phyloP scores from a whole-genome alignment of 1,140 invertebrate genomes.

The Caligus rogercresseyi region DNA sequence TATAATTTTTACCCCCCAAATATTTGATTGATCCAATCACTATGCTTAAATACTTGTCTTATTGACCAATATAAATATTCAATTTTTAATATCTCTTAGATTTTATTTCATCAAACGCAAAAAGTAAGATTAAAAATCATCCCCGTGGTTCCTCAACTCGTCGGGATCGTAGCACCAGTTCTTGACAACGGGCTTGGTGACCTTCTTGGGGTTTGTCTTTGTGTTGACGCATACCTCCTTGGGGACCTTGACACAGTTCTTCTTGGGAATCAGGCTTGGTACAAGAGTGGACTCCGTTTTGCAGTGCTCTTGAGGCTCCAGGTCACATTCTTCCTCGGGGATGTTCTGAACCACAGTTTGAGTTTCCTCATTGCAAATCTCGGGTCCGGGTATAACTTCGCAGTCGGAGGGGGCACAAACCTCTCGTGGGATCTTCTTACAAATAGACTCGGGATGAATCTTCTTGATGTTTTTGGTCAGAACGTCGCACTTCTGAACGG shows the following conservation, averaged over 20 bases:
- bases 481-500: neutral
- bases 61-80: too few species aligned
- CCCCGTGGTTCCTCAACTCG: too few species aligned
- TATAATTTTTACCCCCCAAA: too few species aligned
- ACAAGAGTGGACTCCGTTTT: conserved; percentile 10
- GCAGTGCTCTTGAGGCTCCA: conserved; percentile 14
- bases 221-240: too few species aligned
- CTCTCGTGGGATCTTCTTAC: neutral
- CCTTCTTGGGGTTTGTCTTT: too few species aligned
- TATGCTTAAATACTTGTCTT: too few species aligned
- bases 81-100: too few species aligned
- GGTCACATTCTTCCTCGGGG: conserved; percentile 18
- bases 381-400: neutral
- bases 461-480: neutral
- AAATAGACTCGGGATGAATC: neutral
- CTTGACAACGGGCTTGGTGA: neutral
- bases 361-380: neutral
- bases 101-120: too few species aligned
- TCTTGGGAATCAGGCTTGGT: conserved; percentile 11
- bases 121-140: too few species aligned
- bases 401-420: conserved; percentile 2
- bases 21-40: too few species aligned
- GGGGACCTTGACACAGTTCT: too few species aligned
- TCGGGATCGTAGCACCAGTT: too few species aligned
- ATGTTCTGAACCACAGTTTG: neutral